Conservation (phyloP, 2,888 invertebrate genomes). For the Ariolimax columbianus region DNA sequence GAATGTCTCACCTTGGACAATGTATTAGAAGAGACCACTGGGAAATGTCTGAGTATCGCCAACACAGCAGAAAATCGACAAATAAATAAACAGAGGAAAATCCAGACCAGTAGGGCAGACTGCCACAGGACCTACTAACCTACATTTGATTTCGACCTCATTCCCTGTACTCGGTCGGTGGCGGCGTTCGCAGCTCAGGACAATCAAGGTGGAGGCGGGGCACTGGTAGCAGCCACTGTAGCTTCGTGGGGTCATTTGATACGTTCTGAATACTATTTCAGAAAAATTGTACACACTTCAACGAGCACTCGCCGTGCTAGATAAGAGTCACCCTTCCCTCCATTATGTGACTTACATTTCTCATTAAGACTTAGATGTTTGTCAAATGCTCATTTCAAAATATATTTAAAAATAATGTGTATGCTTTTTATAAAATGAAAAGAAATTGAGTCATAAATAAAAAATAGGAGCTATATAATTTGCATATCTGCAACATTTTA, state of each 20-base stretch:
- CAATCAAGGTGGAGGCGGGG: background rate
- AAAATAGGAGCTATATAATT: no score
- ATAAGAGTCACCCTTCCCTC: no score
- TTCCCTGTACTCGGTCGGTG: constrained; percentile 16
- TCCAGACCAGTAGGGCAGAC: constrained; percentile 22
- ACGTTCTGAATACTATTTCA: background rate
- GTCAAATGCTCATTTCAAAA: no score
- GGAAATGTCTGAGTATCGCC: background rate
- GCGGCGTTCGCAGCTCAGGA: background rate
- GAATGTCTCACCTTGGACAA: no score
- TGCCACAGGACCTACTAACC: constrained; percentile 47
- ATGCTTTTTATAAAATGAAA: no score
- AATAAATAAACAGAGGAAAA: constrained; percentile 20
- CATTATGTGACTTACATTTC: no score
- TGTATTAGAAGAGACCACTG: no score
- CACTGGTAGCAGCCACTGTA: background rate
- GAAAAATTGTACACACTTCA: background rate
- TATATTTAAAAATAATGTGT: no score
- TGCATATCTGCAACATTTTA: no score
- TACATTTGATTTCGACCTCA: constrained; percentile 37
- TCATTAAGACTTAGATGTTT: no score
- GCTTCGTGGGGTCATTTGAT: background rate
- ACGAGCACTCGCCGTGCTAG: no score
- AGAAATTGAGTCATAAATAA: no score
- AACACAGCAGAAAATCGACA: constrained; percentile 11